Base-by-base conservation (phyloP, 2,113 vertebrate genomes). In the Prionailurus bengalensis region DNA sequence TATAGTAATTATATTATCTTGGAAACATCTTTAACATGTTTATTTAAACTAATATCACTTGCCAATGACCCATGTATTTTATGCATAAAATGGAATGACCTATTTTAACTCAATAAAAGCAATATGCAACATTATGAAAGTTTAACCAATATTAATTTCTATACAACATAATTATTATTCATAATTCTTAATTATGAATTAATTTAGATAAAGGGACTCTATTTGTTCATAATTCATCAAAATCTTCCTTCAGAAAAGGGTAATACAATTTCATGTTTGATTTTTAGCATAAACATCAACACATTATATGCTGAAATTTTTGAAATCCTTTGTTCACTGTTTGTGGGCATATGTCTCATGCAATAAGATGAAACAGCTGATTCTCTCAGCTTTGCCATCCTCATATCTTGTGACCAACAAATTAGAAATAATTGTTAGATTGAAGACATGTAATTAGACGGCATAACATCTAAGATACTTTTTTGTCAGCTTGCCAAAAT, bases 361-460 rank as follows among this genome's bases (percentile, higher is more conserved):
- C 27, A 84, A 93, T 96, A 48, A 96, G 0, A 14, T 85, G 61
- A 91, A 89, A 79, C 0, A 79, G 1, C 15, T 97, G 58, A 89
- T 83, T 95, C 4, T 79, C 14, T 95, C 16, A 94, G 42, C 12
- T 88, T 88, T 23, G 98, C 8, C 78, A 91, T 80, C 84, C 68
- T 81, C 84, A 93, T 95, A 94, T 90, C 89, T 93, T 97, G 88
- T 98, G 94, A 98, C 87, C 25, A 98, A 97, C 88, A 98, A 98
- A 97, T 98, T 98, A 70, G 91, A 98, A 98, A 98, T 97, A 96
- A 98, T 98, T 98, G 85, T 97, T 98, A 97, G 95, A 98, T 97
- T 98, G 66, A 97, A 98, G 66, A 29, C 87, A 76, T 96, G 53
- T 97, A 98, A 99, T 98, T 98, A 98, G 89, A 95, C 23, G 98